These are phyloP conservation scores for Drosophila tsacasi DNA, from an alignment of 1,140 invertebrate genomes.

Conservation along the genomic window DNA sequence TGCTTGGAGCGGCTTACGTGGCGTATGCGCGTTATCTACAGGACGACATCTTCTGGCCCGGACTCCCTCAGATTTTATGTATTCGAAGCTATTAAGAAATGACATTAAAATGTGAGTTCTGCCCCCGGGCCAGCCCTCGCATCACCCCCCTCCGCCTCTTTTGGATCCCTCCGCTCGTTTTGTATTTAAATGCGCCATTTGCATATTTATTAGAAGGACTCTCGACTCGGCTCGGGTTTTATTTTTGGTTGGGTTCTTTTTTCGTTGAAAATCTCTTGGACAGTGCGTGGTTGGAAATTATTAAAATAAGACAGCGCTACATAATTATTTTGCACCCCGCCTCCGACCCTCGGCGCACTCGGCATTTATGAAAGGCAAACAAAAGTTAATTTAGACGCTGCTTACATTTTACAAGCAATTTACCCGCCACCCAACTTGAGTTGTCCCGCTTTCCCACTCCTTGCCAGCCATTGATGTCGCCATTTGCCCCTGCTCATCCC, in stretches of 20 bases:
- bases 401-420: constrained; percentile 84
- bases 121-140: constrained; percentile 14
- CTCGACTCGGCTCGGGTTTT: constrained; percentile 18
- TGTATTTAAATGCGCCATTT: constrained; percentile 81
- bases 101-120: constrained; percentile 71
- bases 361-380: constrained; percentile 78
- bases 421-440: constrained; percentile 37
- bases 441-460: not conserved
- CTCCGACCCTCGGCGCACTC: not conserved
- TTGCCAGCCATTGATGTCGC: constrained; percentile 51
- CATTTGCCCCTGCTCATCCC: constrained; percentile 33
- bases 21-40: constrained; percentile 76
- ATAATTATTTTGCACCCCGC: constrained; percentile 70
- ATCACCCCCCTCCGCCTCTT: not conserved
- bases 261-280: constrained; percentile 19
- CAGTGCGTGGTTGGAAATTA: constrained; percentile 50
- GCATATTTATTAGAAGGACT: constrained; percentile 81
- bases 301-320: constrained; percentile 79
- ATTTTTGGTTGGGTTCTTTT: constrained; percentile 16
- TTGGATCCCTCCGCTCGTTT: constrained; percentile 29
- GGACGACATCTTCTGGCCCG: constrained; percentile 58
- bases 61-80: constrained; percentile 63
- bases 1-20: constrained; percentile 66
- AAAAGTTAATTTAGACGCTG: constrained; percentile 84
- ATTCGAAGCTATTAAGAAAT: constrained; percentile 82